phyloP scores from a whole-genome alignment of 2,113 vertebrate genomes.

The Procavia capensis region DNA sequence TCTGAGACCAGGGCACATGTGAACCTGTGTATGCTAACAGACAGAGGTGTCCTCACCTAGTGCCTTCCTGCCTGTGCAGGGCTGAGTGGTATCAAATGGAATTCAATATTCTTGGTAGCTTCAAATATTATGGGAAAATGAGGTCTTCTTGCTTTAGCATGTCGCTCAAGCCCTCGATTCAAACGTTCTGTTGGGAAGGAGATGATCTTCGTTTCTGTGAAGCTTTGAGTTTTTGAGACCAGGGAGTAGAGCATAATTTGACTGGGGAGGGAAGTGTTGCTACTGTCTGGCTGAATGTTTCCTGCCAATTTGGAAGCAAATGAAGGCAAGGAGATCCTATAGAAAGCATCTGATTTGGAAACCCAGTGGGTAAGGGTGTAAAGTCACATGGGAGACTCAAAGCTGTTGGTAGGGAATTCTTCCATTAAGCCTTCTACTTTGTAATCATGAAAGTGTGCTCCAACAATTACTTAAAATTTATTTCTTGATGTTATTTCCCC shows the following conservation, averaged over 20 bases:
- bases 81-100: not conserved
- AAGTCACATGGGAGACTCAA: not conserved
- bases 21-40: accelerated
- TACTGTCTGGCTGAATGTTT: not conserved
- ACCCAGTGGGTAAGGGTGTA: not conserved
- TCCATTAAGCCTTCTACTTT: not conserved
- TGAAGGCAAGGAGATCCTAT: not conserved
- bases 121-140: not conserved
- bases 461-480: not conserved
- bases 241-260: not conserved
- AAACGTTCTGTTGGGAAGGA: not conserved
- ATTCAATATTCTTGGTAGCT: not conserved
- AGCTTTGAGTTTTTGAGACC: not conserved
- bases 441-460: not conserved
- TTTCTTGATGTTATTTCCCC: not conserved
- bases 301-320: not conserved
- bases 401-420: accelerated
- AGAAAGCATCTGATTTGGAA: not conserved
- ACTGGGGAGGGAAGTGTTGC: not conserved
- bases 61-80: not conserved
- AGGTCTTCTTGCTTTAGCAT: not conserved
- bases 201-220: not conserved
- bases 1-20: not conserved
- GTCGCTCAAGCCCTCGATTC: not conserved
- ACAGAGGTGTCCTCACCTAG: not conserved